Conservation (phyloP, 2,113 vertebrate genomes). For the Edolisoma coerulescens region DNA sequence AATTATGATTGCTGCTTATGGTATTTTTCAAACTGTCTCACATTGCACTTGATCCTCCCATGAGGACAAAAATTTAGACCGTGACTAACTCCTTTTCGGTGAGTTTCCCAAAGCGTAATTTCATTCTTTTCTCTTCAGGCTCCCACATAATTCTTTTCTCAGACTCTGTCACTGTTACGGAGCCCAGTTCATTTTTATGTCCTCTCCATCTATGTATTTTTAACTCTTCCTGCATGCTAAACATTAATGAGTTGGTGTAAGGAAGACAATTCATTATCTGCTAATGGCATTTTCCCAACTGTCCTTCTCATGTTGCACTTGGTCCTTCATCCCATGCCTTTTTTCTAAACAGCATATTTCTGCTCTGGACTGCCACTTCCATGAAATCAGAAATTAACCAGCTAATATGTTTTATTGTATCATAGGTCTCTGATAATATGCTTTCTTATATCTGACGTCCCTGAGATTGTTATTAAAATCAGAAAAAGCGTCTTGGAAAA, state of each 20-base stretch:
- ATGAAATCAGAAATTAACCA: background rate
- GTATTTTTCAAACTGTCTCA: background rate
- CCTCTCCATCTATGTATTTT: background rate
- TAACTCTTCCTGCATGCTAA: background rate
- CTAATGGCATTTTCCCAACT: background rate
- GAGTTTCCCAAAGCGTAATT: slow-evolving; percentile 1
- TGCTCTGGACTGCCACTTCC: background rate
- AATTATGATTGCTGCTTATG: background rate
- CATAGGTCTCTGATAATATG: background rate
- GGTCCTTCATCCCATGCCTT: background rate
- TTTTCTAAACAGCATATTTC: background rate
- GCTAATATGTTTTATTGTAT: background rate
- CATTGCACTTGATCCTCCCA: background rate
- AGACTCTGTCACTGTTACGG: background rate
- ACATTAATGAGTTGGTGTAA: background rate
- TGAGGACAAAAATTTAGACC: background rate
- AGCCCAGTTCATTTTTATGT: background rate
- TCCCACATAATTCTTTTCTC: background rate
- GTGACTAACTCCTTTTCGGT: background rate
- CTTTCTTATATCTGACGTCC: background rate
- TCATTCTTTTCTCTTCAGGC: background rate
- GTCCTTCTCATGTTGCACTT: background rate
- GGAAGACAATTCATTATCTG: background rate
- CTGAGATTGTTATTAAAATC: background rate
- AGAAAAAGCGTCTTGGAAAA: background rate